Evolutionary conservation across 1,140 invertebrate species (phyloP).

Genomic region (Conus betulinus): DNA sequence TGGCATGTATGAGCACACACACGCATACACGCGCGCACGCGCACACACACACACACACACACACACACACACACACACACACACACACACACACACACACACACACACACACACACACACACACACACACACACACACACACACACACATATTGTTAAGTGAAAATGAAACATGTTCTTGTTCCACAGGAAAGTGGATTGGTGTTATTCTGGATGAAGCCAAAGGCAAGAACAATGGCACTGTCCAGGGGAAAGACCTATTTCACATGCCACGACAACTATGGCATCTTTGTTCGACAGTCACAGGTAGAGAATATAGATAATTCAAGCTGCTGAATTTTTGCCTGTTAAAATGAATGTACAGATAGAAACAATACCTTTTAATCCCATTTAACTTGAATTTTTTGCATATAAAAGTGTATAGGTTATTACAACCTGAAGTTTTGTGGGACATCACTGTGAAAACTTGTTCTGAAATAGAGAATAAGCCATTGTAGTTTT

Average conservation of each 20-base stretch:
- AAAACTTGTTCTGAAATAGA: too few species aligned
- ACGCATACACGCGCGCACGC: neutral
- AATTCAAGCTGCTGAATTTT: neutral
- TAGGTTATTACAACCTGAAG: too few species aligned
- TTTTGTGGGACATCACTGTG: too few species aligned
- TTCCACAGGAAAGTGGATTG: slow-evolving; percentile 89
- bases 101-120: slow-evolving; percentile 18
- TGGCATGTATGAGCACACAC: neutral
- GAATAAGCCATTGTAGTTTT: too few species aligned
- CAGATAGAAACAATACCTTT: too few species aligned
- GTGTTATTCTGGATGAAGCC: slow-evolving; percentile 96
- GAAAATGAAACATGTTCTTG: slow-evolving; percentile 3
- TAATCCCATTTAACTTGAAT: too few species aligned
- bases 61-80: neutral
- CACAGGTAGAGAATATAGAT: slow-evolving; percentile 62
- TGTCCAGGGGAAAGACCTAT: slow-evolving; percentile 85
- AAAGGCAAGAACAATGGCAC: slow-evolving; percentile 99
- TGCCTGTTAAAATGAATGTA: too few species aligned
- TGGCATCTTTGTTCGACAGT: slow-evolving; percentile 77
- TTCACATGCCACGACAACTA: slow-evolving; percentile 76
- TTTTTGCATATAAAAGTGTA: too few species aligned
- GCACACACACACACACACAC: slow-evolving; percentile 14
- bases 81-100: slow-evolving; percentile 5
- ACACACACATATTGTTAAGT: neutral
- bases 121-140: slow-evolving; percentile 10